phyloP scores from a whole-genome alignment of 35 echinoderm and acorn worm species.

The Apostichopus californicus region DNA sequence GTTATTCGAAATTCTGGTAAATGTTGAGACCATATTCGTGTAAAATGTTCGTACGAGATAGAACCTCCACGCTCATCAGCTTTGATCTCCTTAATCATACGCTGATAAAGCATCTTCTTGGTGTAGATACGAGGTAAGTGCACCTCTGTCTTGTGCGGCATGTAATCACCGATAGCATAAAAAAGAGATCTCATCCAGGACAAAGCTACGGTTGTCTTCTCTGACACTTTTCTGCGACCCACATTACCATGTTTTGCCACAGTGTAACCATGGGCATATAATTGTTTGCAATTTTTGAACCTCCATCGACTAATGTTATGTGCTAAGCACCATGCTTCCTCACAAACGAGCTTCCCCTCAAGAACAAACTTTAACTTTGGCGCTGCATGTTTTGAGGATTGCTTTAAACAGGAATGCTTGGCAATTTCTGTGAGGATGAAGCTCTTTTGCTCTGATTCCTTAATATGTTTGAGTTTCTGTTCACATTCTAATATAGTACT shows the following conservation, averaged over 20 bases:
- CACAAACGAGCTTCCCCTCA: background rate
- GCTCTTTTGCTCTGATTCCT: background rate
- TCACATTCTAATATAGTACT: background rate
- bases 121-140: background rate
- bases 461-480: background rate
- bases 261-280: background rate
- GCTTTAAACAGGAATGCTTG: background rate
- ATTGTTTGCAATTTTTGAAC: background rate
- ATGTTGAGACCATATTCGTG: background rate
- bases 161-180: background rate
- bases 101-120: conserved; percentile 3
- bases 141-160: background rate
- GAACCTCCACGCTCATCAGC: background rate
- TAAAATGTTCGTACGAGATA: conserved; percentile 9
- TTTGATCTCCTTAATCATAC: background rate
- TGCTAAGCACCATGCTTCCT: background rate
- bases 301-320: background rate
- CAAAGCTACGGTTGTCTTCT: background rate
- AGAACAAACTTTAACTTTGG: background rate
- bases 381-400: background rate
- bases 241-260: background rate
- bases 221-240: background rate
- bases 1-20: background rate
- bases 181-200: background rate
- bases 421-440: background rate